Conservation (phyloP, 2,888 invertebrate species). For the Microchrysa polita region DNA sequence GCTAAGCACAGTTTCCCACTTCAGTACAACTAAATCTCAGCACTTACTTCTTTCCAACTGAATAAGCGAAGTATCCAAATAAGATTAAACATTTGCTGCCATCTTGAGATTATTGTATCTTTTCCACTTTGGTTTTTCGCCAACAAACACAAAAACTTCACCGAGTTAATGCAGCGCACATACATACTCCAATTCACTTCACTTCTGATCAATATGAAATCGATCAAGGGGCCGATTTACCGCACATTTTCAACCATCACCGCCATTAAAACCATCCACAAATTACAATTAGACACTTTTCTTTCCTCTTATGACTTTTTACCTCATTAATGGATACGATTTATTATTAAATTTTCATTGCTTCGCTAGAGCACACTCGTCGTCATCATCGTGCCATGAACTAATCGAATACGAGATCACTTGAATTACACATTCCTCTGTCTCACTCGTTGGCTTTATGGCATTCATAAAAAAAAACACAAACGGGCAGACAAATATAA, state of each 20-base stretch:
- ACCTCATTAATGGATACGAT: not conserved
- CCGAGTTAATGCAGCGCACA: not conserved
- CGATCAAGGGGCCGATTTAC: constrained; percentile 5
- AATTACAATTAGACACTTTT: constrained; percentile 23
- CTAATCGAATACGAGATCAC: constrained; percentile 32
- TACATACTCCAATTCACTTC: not conserved
- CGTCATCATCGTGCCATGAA: constrained; percentile 16
- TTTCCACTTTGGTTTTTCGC: too few relatives aligned
- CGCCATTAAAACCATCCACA: not conserved
- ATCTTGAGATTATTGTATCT: too few relatives aligned
- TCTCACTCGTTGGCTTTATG: constrained; percentile 21
- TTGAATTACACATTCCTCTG: constrained; percentile 25
- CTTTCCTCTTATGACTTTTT: not conserved
- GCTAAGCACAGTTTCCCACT: too few relatives aligned
- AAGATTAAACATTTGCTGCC: too few relatives aligned
- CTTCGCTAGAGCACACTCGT: not conserved
- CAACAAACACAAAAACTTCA: not conserved
- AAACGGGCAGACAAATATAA: too few relatives aligned
- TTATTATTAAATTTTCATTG: constrained; percentile 12
- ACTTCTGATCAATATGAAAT: not conserved
- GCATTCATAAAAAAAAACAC: not conserved
- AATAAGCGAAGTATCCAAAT: too few relatives aligned
- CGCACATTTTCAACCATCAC: constrained; percentile 13
- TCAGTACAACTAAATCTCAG: too few relatives aligned
- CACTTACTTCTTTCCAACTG: too few relatives aligned